Base-by-base conservation (phyloP, 1,140 invertebrate genomes). In the Homalodisca vitripennis region DNA sequence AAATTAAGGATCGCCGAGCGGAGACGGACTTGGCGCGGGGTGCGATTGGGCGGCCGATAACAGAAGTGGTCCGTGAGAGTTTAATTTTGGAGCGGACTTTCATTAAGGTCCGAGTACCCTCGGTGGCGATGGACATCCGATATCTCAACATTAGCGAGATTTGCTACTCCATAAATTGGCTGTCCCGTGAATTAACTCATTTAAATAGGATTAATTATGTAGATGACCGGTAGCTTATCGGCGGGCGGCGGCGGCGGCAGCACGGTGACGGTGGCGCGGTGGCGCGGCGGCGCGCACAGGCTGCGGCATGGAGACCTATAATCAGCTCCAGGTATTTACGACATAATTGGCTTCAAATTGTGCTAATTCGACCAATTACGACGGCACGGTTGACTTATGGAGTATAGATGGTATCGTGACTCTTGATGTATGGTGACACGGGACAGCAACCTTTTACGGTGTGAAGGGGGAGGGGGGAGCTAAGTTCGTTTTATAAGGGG, bases 291-390 rank as follows among this genome's bases (percentile, higher is more conserved):
- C 34, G 17, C 6, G 17, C 6, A 6, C 55, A 26, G 6, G 14
- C 3, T 13, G 22, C 55, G 55, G 55, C 55, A 13, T 24, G 22
- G 48, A 14, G 27, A 24, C 55, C 55, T 60, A 3, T 60, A 60
- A 60, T 60, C 55, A 13, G 6, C 24, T n/a, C 22, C 55, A 2
- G 55, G 55, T 60, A 60, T 60, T 60, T 60, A 60, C 26, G 55
- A 24, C 24, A 29, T 60, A 60, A 60, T 60, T 60, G 55, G 55
- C 55, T 60, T 60, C 55, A 60, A 60, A 60, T 60, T 60, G 55
- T 60, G 55, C 55, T 60, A 60, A 60, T 60, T 60, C 55, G 55
- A 30, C 55, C 55, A 60, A 60, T 60, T 60, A 60, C n/a, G 55
- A n/a, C 26, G 22, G 6, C 34, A 10, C 14, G 55, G 55, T 60